Conservation (phyloP, 2,797 vertebrate species). For the Sternotherus odoratus region DNA sequence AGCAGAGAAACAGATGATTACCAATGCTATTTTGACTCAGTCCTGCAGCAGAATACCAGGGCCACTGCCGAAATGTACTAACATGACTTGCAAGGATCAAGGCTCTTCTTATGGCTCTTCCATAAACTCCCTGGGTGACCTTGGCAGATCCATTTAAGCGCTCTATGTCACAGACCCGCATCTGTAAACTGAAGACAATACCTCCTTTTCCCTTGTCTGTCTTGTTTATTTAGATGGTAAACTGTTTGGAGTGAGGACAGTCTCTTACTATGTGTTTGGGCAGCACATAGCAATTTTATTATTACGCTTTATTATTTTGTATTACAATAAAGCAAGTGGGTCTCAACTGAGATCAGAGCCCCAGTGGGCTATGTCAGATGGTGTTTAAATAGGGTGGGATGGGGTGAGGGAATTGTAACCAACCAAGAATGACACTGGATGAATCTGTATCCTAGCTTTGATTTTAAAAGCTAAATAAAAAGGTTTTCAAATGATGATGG, state of each 20-base stretch:
- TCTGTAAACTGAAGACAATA: not conserved
- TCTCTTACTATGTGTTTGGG: not conserved
- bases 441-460: not conserved
- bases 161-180: not conserved
- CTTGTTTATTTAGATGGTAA: not conserved
- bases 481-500: not conserved
- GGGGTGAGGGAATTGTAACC: not conserved
- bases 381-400: not conserved
- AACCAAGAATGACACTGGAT: not conserved
- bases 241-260: not conserved
- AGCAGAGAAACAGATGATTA: not conserved
- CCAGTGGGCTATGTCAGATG: not conserved
- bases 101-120: too few relatives aligned
- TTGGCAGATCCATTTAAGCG: not conserved
- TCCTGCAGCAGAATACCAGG: not conserved
- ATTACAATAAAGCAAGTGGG: too few relatives aligned
- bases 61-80: not conserved
- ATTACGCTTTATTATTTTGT: too few relatives aligned
- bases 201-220: not conserved
- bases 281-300: not conserved
- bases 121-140: not conserved
- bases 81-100: not conserved
- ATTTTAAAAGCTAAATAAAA: slow-evolving; percentile 40
- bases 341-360: too few relatives aligned
- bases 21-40: not conserved